Conservation (phyloP, 2,888 invertebrate species). For the Selenia dentaria region DNA sequence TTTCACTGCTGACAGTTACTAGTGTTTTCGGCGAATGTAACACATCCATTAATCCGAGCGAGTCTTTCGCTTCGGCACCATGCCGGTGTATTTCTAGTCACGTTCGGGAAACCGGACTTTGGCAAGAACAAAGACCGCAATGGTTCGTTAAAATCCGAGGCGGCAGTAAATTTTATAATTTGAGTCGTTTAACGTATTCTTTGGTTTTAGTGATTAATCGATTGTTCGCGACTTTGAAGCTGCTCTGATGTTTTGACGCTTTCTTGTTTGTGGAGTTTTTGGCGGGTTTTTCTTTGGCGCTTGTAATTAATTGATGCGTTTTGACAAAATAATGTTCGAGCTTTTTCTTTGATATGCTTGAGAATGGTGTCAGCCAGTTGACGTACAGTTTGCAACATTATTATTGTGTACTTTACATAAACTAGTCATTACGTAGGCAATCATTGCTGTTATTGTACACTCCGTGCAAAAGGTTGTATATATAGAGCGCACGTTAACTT, state of each 20-base stretch:
- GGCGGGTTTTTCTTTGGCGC: conserved; percentile 38
- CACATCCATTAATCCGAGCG: conserved; percentile 69
- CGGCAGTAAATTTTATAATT: conserved; percentile 52
- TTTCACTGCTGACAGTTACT: conserved; percentile 61
- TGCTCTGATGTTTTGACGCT: conserved; percentile 37
- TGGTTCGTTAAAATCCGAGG: conserved; percentile 67
- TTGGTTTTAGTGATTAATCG: conserved; percentile 51
- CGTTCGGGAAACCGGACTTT: conserved; percentile 39
- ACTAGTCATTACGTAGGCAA: no score
- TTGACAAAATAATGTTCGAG: not conserved
- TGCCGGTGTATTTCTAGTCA: conserved; percentile 57
- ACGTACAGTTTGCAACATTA: no score
- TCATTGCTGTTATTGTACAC: no score
- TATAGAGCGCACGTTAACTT: no score
- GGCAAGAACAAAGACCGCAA: conserved; percentile 67
- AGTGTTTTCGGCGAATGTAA: conserved; percentile 65
- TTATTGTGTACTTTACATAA: no score
- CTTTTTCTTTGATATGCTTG: not conserved
- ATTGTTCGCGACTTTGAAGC: conserved; percentile 40
- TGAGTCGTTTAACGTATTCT: conserved; percentile 50
- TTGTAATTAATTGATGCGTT: conserved; percentile 25
- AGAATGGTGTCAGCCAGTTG: not conserved
- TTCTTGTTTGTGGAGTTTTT: conserved; percentile 40
- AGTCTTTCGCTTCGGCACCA: conserved; percentile 53
- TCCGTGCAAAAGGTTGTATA: no score